These are phyloP conservation scores for Luehdorfia chinensis DNA, from an alignment of 1,140 invertebrate species.

Conservation along the genomic window DNA sequence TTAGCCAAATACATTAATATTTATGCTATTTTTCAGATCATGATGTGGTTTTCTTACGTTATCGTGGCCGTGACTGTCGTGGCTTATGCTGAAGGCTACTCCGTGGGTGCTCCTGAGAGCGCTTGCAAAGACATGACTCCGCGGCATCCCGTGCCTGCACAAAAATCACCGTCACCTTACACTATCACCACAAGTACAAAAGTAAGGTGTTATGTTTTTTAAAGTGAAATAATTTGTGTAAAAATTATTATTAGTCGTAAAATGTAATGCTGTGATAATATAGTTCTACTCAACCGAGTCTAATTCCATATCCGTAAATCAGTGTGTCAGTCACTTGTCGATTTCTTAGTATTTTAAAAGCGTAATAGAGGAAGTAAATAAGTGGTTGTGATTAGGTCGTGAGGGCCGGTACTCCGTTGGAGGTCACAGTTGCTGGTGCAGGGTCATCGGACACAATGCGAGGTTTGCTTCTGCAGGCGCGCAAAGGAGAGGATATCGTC, in stretches of 20 bases:
- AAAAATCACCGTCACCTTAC: conserved; percentile 66
- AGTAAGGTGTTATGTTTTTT: conserved; percentile 26
- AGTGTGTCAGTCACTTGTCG: too few species aligned
- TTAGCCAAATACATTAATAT: too few species aligned
- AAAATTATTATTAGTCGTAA: too few species aligned
- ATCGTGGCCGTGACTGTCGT: conserved; percentile 36
- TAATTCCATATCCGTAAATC: too few species aligned
- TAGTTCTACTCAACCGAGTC: too few species aligned
- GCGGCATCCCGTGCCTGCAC: conserved; percentile 64
- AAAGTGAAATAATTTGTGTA: too few species aligned
- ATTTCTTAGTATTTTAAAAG: too few species aligned
- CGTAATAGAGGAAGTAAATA: conserved; percentile 2
- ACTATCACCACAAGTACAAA: conserved; percentile 64
- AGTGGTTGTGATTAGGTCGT: conserved; percentile 32
- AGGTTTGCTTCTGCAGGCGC: conserved; percentile 77
- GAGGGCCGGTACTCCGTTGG: conserved; percentile 52
- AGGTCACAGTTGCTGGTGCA: conserved; percentile 67
- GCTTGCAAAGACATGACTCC: conserved; percentile 76
- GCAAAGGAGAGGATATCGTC: conserved; percentile 60
- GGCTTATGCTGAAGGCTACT: conserved; percentile 50
- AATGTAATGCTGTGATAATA: too few species aligned
- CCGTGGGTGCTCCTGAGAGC: conserved; percentile 66
- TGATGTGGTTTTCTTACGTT: conserved; percentile 43
- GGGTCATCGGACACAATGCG: conserved; percentile 63
- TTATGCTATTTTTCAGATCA: conserved; percentile 27